Conservation (phyloP, 2,113 vertebrate genomes). For the Solea solea region DNA sequence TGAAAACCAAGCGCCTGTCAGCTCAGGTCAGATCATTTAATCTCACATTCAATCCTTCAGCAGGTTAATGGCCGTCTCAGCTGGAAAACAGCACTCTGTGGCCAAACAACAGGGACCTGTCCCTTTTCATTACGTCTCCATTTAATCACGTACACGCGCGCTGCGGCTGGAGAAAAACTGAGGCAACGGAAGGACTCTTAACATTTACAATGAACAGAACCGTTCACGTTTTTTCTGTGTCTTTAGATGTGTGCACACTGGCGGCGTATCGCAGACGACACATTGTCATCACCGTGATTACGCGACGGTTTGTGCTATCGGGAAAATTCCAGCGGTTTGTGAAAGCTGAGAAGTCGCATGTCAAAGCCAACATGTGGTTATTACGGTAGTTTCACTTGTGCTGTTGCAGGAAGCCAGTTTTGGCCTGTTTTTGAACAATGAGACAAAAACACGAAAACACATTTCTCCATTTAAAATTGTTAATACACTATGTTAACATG, state of each 20-base stretch:
- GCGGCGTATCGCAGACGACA: too few species aligned
- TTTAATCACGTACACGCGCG: constrained; percentile 46
- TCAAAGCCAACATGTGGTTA: too few species aligned
- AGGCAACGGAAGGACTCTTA: background rate
- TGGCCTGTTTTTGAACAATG: too few species aligned
- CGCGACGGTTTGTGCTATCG: too few species aligned
- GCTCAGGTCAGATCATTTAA: constrained; percentile 12
- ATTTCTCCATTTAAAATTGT: too few species aligned
- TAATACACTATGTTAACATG: too few species aligned
- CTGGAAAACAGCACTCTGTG: constrained; percentile 43
- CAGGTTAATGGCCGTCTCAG: constrained; percentile 60
- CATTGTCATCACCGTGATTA: too few species aligned
- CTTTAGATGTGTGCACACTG: background rate
- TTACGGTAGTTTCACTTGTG: too few species aligned
- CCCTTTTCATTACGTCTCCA: constrained; percentile 48
- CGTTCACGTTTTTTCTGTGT: background rate
- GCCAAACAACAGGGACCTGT: constrained; percentile 45
- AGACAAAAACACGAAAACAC: too few species aligned
- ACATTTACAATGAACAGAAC: background rate
- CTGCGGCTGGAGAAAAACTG: background rate
- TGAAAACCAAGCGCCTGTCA: constrained; percentile 4
- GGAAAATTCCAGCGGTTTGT: too few species aligned
- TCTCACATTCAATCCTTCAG: constrained; percentile 33
- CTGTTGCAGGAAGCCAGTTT: too few species aligned
- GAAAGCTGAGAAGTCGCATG: too few species aligned